phyloP scores from a whole-genome alignment of 2,113 vertebrate genomes.

The Leucoraja erinaceus region DNA sequence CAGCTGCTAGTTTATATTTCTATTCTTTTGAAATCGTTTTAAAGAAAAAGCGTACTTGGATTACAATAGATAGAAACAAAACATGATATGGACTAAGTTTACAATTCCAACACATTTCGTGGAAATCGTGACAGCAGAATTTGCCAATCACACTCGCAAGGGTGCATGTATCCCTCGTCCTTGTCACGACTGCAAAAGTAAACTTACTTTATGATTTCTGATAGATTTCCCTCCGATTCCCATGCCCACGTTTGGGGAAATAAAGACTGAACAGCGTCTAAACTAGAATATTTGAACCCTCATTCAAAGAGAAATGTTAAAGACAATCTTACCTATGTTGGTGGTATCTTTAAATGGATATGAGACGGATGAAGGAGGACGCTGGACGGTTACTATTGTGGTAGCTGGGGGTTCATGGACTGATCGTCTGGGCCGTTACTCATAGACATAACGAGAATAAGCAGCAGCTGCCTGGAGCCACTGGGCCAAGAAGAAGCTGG shows the following conservation, averaged over 20 bases:
- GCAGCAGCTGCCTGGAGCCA: constrained; percentile 15
- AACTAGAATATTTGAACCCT: not conserved
- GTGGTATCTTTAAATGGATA: not conserved
- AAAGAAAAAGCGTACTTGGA: not conserved
- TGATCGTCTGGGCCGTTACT: constrained; percentile 18
- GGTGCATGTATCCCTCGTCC: not conserved
- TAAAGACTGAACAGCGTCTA: not conserved
- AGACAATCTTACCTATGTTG: constrained; percentile 24
- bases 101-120: not conserved
- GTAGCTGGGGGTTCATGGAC: constrained; percentile 2
- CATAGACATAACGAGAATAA: constrained; percentile 15
- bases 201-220: not conserved
- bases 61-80: not conserved
- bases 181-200: constrained; percentile 1
- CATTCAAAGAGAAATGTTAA: not conserved
- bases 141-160: no score
- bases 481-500: constrained; percentile 26
- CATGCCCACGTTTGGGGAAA: not conserved
- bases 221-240: not conserved
- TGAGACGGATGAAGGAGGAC: not conserved
- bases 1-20: not conserved
- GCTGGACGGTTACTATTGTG: constrained; percentile 11
- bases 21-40: not conserved
- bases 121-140: not conserved
- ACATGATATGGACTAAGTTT: not conserved